phyloP scores from a whole-genome alignment of 2,113 vertebrate genomes.

The Oceanodroma tethys region DNA sequence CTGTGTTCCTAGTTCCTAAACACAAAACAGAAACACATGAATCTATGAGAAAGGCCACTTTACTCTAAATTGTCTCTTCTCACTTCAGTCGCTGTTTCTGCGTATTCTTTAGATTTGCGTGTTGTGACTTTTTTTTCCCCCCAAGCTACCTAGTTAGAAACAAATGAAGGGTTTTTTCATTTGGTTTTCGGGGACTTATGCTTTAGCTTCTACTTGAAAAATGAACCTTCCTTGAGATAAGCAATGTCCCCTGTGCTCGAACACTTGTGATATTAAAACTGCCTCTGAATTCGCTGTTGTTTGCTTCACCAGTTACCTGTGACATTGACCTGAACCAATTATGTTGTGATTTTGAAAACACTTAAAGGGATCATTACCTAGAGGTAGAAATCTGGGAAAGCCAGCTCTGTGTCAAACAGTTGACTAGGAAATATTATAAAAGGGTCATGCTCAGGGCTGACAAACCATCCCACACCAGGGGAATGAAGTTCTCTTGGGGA shows the following conservation, averaged over 20 bases:
- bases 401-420: background rate
- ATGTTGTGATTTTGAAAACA: background rate
- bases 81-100: background rate
- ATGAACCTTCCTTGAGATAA: background rate
- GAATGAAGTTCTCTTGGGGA: background rate
- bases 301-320: background rate
- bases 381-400: background rate
- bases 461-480: background rate
- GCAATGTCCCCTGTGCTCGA: background rate
- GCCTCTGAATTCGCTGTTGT: background rate
- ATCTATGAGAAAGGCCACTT: background rate
- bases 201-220: conserved; percentile 37
- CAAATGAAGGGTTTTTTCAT: background rate
- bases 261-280: background rate
- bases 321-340: conserved; percentile 20
- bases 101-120: background rate
- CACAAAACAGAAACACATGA: background rate
- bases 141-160: background rate
- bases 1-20: background rate
- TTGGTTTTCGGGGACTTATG: background rate
- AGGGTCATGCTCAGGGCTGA: background rate
- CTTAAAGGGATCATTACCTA: conserved; percentile 22
- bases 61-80: background rate
- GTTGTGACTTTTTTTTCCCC: background rate
- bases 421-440: background rate